A percentile compares a stretch with the other conserved stretches of the same genome.
These are phyloP conservation scores for Ophion costatus DNA, from an alignment of 2,888 invertebrate genomes.

Conservation along the genomic window DNA sequence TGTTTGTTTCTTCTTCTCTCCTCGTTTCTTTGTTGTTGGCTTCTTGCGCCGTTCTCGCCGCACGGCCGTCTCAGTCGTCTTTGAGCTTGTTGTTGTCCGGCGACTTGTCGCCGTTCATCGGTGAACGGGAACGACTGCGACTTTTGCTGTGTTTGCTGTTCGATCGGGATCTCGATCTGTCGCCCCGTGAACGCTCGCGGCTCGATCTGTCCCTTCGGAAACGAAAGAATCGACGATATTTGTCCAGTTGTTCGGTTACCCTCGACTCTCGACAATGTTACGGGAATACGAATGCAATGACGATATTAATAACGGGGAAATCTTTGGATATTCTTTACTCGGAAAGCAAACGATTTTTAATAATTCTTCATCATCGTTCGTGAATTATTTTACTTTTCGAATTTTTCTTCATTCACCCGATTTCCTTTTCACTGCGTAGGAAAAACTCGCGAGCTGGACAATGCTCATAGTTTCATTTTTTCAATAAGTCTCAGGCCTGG, in stretches of 20 bases:
- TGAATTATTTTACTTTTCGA: too few relatives aligned
- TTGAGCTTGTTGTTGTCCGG: slow-evolving; percentile 79
- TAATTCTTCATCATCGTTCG: too few relatives aligned
- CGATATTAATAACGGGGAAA: too few relatives aligned
- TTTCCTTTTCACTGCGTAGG: too few relatives aligned
- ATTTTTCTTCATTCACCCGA: too few relatives aligned
- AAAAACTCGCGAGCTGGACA: too few relatives aligned
- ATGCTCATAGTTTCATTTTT: too few relatives aligned
- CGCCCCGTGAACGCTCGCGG: slow-evolving; percentile 81
- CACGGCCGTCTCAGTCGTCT: slow-evolving; percentile 75
- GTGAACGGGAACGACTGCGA: slow-evolving; percentile 81
- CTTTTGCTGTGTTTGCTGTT: slow-evolving; percentile 83
- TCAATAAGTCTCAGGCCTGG: too few relatives aligned
- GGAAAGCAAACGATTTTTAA: too few relatives aligned
- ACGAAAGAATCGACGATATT: slow-evolving; percentile 9
- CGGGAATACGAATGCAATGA: too few relatives aligned
- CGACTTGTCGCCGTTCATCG: slow-evolving; percentile 83
- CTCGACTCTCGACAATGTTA: neutral
- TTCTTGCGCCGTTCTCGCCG: slow-evolving; percentile 3
- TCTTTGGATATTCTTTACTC: too few relatives aligned
- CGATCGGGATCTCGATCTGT: slow-evolving; percentile 81
- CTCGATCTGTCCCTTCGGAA: slow-evolving; percentile 81
- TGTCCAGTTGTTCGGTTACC: neutral
- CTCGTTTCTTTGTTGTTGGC: neutral
- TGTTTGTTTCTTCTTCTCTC: slow-evolving; percentile 10